Conservation (phyloP, 1,140 invertebrate genomes). For the Saccostrea glomerata region DNA sequence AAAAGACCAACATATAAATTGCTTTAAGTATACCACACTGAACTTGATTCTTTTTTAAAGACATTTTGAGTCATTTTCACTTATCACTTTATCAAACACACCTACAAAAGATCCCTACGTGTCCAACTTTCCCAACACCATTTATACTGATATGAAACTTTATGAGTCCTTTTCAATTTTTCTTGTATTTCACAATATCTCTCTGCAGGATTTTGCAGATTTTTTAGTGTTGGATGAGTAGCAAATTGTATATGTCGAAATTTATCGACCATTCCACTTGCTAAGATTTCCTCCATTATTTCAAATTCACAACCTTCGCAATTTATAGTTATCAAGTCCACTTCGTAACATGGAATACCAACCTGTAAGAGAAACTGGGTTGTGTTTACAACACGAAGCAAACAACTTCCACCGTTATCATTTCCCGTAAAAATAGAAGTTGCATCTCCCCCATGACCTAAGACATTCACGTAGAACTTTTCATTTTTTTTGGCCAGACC, state of each 20-base stretch:
- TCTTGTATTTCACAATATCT: conserved; percentile 55
- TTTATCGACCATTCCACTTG: neutral
- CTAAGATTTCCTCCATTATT: too few relatives aligned
- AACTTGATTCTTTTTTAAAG: too few relatives aligned
- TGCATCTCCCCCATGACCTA: neutral
- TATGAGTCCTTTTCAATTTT: conserved; percentile 49
- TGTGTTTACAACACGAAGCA: conserved; percentile 42
- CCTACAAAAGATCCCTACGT: neutral
- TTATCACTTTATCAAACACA: too few relatives aligned
- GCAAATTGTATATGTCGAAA: conserved; percentile 58
- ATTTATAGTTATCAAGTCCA: conserved; percentile 53
- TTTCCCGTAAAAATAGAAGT: too few relatives aligned
- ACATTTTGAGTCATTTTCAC: too few relatives aligned
- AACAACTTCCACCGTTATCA: too few relatives aligned
- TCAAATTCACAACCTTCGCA: conserved; percentile 43
- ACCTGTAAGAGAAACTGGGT: conserved; percentile 42
- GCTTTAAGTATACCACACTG: too few relatives aligned
- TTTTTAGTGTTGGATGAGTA: neutral
- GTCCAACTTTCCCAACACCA: conserved; percentile 54
- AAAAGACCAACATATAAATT: too few relatives aligned
- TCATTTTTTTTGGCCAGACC: too few relatives aligned
- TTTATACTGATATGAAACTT: conserved; percentile 47
- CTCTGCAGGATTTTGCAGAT: too few relatives aligned
- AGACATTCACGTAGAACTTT: conserved; percentile 36
- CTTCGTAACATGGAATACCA: conserved; percentile 46